These are phyloP conservation scores for Rhynchomys soricoides DNA, from an alignment of 2,113 vertebrate genomes.

Conservation along the genomic window DNA sequence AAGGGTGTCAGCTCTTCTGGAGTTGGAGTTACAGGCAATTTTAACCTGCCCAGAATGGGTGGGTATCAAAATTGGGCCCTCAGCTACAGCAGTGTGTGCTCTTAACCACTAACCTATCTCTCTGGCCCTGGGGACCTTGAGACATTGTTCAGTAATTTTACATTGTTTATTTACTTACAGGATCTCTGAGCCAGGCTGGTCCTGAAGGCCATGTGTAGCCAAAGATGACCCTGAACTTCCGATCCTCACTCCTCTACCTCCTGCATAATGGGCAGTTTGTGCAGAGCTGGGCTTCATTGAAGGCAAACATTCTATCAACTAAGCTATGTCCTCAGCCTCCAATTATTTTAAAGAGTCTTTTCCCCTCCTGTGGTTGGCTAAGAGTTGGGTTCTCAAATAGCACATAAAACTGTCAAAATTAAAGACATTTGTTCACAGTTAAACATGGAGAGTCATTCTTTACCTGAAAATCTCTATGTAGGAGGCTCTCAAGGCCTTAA, in stretches of 20 bases:
- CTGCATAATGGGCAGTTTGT: neutral
- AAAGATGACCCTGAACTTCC: neutral
- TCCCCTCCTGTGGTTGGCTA: conserved; percentile 21
- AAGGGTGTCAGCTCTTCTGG: neutral
- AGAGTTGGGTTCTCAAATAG: conserved; percentile 32
- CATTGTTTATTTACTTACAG: neutral
- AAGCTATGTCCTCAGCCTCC: neutral
- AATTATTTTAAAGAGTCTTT: neutral
- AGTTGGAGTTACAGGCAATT: neutral
- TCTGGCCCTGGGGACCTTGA: neutral
- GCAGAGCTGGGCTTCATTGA: neutral
- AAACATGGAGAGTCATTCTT: conserved; percentile 48
- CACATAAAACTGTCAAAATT: conserved; percentile 63
- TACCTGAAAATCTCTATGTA: conserved; percentile 59
- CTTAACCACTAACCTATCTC: neutral
- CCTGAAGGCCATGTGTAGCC: neutral
- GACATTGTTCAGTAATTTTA: conserved; percentile 27
- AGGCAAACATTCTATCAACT: neutral
- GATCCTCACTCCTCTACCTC: neutral
- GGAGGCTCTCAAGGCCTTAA: conserved; percentile 12
- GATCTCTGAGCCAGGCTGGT: neutral
- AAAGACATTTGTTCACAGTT: conserved; percentile 61
- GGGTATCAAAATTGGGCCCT: neutral
- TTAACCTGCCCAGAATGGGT: neutral
- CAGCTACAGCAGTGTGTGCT: neutral